These are phyloP conservation scores for Polyommatus icarus DNA, from an alignment of 2,888 invertebrate genomes.

Conservation along the genomic window DNA sequence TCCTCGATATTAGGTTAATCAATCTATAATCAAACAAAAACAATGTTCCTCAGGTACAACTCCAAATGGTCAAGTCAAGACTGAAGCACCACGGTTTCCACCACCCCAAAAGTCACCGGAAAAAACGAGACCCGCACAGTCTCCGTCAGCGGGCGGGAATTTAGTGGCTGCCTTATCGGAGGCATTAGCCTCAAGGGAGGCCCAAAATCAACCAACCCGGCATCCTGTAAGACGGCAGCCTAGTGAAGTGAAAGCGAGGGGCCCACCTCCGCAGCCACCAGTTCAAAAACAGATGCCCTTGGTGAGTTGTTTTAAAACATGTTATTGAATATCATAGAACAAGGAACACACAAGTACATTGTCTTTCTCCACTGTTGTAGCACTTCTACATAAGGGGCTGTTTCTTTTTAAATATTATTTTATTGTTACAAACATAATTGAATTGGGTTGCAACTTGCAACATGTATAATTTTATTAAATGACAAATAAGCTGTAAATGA, in stretches of 20 bases:
- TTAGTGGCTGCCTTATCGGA: conserved; percentile 65
- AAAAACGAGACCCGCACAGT: conserved; percentile 51
- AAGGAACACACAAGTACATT: too few species aligned
- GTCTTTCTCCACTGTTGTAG: too few species aligned
- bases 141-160: conserved; percentile 51
- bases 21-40: background rate
- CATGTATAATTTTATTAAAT: too few species aligned
- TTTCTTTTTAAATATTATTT: too few species aligned
- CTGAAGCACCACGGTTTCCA: conserved; percentile 63
- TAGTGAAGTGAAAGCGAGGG: conserved; percentile 77
- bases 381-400: too few species aligned
- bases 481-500: too few species aligned
- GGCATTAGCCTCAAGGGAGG: conserved; percentile 55
- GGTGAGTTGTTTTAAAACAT: conserved; percentile 61
- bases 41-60: conserved; percentile 53
- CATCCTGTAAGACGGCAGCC: conserved; percentile 64
- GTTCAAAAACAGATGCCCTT: conserved; percentile 85
- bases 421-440: too few species aligned
- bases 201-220: conserved; percentile 58
- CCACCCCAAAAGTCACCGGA: conserved; percentile 62
- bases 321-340: too few species aligned
- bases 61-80: conserved; percentile 66
- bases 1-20: background rate
- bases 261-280: conserved; percentile 91
- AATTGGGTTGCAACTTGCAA: too few species aligned